phyloP scores from a whole-genome alignment of 2,113 vertebrate species.

The Clinocottus analis region DNA sequence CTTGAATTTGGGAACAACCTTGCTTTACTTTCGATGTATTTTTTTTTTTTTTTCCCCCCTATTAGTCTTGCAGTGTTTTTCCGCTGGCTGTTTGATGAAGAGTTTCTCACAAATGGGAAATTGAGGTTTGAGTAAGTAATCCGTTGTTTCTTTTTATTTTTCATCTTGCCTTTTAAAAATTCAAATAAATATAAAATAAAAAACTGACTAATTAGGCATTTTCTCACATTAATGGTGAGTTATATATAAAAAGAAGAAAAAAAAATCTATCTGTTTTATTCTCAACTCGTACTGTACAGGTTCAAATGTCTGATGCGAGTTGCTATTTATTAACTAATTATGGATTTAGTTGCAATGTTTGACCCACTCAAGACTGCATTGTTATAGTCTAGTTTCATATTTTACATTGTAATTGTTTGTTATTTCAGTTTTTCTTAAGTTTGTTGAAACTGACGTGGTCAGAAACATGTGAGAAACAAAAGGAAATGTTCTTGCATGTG shows the following conservation, averaged over 20 bases:
- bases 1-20: not conserved
- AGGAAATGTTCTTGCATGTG: not conserved
- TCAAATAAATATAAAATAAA: not conserved
- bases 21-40: not conserved
- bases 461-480: not conserved
- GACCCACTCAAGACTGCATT: not conserved
- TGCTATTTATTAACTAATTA: not conserved
- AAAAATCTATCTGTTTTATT: too few relatives aligned
- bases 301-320: not conserved
- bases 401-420: not conserved
- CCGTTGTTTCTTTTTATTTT: not conserved
- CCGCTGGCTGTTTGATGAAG: slow-evolving; percentile 92
- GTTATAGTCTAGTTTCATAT: not conserved
- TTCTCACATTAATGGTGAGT: too few relatives aligned
- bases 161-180: not conserved
- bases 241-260: too few relatives aligned
- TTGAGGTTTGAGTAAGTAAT: slow-evolving; percentile 93
- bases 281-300: not conserved
- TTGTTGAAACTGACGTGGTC: not conserved
- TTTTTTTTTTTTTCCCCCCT: not conserved
- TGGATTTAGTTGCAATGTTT: not conserved
- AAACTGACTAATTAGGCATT: not conserved
- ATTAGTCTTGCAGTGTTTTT: slow-evolving; percentile 93
- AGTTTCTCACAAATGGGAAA: slow-evolving; percentile 77
- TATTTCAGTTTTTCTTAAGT: not conserved